These are phyloP conservation scores for Lithosia quadra DNA, from an alignment of 2,888 invertebrate genomes.

Conservation along the genomic window DNA sequence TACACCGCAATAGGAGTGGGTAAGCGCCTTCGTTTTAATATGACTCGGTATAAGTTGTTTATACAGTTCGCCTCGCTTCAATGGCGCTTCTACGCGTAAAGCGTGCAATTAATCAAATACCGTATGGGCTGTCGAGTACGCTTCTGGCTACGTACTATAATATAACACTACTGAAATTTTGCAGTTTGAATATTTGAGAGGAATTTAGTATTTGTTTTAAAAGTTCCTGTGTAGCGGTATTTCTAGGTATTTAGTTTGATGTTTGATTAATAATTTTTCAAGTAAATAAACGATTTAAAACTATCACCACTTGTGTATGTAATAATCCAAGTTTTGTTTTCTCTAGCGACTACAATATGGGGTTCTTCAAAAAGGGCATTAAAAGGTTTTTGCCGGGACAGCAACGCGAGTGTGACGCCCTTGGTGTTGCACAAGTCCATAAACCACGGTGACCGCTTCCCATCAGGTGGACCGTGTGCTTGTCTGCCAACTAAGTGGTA, in stretches of 20 bases:
- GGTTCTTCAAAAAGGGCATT: too few species aligned
- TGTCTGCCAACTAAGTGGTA: too few species aligned
- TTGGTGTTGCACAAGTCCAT: too few species aligned
- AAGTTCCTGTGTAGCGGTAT: background rate
- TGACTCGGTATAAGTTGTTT: constrained; percentile 46
- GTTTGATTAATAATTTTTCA: background rate
- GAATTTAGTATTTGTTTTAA: background rate
- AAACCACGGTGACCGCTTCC: too few species aligned
- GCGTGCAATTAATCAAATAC: constrained; percentile 37
- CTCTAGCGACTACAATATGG: too few species aligned
- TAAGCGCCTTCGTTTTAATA: constrained; percentile 57
- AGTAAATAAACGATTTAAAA: too few species aligned
- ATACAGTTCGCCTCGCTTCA: constrained; percentile 29
- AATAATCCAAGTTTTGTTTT: too few species aligned
- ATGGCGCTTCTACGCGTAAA: constrained; percentile 21
- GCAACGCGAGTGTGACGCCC: too few species aligned
- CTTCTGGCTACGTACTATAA: constrained; percentile 2
- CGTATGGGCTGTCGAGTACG: constrained; percentile 15
- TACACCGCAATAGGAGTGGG: constrained; percentile 59
- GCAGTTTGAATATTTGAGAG: background rate
- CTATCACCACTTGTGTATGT: too few species aligned
- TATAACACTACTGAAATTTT: constrained; percentile 9
- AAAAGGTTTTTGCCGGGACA: too few species aligned
- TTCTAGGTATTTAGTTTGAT: too few species aligned
- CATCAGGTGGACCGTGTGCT: too few species aligned